Percentiles rank a stretch among this genome's conserved stretches.
Evolutionary conservation across 2,797 vertebrate genomes (phyloP).

Genomic region (Synanceia verrucosa): DNA sequence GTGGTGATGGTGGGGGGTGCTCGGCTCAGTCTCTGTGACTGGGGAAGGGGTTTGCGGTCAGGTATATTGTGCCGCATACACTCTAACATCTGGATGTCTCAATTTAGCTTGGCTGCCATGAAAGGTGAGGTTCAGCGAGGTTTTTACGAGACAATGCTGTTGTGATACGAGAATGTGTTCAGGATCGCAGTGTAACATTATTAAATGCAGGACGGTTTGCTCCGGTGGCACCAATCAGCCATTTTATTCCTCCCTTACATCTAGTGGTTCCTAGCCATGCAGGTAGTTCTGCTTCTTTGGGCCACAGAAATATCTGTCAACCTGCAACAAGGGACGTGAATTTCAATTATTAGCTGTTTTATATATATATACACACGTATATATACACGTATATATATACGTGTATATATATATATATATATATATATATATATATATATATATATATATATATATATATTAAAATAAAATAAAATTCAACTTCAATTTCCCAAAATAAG

Average conservation of each 20-base stretch:
- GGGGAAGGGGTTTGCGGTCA: slow-evolving; percentile 46
- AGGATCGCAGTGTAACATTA: slow-evolving; percentile 6
- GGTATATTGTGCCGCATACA: slow-evolving; percentile 43
- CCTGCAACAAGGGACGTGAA: neutral
- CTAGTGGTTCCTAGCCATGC: neutral
- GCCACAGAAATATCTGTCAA: neutral
- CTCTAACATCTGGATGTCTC: slow-evolving; percentile 52
- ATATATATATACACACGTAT: too few species aligned
- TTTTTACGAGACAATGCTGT: slow-evolving; percentile 32
- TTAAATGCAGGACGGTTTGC: slow-evolving; percentile 5
- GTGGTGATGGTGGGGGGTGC: too few species aligned
- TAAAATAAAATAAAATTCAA: neutral
- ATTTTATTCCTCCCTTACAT: neutral
- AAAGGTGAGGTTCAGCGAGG: neutral
- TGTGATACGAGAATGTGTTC: slow-evolving; percentile 32
- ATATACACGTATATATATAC: too few species aligned
- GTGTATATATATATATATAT: too few species aligned
- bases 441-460: too few species aligned
- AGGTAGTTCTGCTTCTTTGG: neutral
- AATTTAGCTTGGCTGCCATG: slow-evolving; percentile 13
- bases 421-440: too few species aligned
- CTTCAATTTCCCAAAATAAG: too few species aligned
- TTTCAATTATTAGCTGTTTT: too few species aligned
- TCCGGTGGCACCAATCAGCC: slow-evolving; percentile 7
- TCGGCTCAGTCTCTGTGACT: slow-evolving; percentile 39